Evolutionary conservation across 2,888 invertebrate species (phyloP).

Genomic region (Trisateles emortualis): DNA sequence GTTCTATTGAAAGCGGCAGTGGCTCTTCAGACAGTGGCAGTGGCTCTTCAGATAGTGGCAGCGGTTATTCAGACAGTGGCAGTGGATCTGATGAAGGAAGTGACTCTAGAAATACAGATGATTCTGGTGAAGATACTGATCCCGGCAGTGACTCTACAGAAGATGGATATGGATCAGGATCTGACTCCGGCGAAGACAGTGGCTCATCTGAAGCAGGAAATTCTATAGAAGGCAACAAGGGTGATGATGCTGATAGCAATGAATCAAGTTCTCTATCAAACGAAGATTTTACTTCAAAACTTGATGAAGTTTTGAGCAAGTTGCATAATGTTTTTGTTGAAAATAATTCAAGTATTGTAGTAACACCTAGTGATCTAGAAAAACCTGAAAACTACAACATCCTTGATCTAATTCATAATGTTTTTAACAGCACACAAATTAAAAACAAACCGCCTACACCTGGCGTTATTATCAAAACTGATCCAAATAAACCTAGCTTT

Average conservation of each 20-base stretch:
- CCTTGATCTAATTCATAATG: constrained; percentile 13
- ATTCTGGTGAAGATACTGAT: not conserved
- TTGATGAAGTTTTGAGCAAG: constrained; percentile 22
- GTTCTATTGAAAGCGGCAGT: not conserved
- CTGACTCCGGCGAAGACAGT: not conserved
- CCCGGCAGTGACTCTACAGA: not conserved
- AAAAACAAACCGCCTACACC: not conserved
- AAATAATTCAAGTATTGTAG: constrained; percentile 18
- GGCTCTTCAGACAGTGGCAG: not conserved
- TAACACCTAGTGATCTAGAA: not conserved
- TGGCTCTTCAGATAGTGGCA: not conserved
- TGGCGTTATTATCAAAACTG: constrained; percentile 1
- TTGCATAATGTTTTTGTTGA: constrained; percentile 31
- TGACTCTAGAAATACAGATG: not conserved
- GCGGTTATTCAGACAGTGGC: not conserved
- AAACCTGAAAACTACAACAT: constrained; percentile 8
- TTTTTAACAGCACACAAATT: constrained; percentile 11
- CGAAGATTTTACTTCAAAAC: not conserved
- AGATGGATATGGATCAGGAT: not conserved
- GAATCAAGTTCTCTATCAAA: not conserved
- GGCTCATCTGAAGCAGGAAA: not conserved
- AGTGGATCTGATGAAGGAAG: not conserved
- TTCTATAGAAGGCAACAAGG: not conserved
- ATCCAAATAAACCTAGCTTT: constrained; percentile 17
- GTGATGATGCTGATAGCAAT: not conserved